phyloP scores from a whole-genome alignment of 2,797 vertebrate genomes.

The Sternarchorhynchus goeldii region DNA sequence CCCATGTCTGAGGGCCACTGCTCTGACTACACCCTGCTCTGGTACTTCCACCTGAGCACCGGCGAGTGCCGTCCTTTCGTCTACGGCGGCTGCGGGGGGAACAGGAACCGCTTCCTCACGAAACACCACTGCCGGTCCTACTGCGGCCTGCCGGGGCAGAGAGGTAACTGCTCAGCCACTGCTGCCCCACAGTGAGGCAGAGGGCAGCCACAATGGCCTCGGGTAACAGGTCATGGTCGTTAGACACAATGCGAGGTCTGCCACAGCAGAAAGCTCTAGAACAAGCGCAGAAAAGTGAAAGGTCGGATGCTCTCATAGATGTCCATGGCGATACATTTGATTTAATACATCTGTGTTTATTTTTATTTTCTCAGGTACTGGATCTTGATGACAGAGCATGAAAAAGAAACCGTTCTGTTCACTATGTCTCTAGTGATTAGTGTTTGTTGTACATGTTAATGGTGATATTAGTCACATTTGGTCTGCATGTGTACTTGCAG shows the following conservation, averaged over 20 bases:
- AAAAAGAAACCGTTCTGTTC: neutral
- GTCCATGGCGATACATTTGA: neutral
- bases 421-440: slow-evolving; percentile 25
- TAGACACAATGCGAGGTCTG: neutral
- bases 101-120: slow-evolving; percentile 79
- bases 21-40: slow-evolving; percentile 76
- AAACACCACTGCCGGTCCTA: slow-evolving; percentile 70
- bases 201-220: neutral
- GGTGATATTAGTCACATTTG: neutral
- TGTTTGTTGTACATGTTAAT: slow-evolving; percentile 44
- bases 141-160: slow-evolving; percentile 62
- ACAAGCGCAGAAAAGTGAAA: no score
- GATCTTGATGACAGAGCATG: slow-evolving; percentile 40
- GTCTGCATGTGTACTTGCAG: neutral
- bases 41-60: slow-evolving; percentile 80
- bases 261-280: neutral
- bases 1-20: slow-evolving; percentile 85
- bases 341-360: slow-evolving; percentile 18
- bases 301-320: no score
- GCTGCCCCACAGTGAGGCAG: neutral
- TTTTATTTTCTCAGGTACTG: slow-evolving; percentile 52
- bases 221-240: neutral
- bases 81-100: slow-evolving; percentile 85
- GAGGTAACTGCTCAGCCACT: slow-evolving; percentile 56
- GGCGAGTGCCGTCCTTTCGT: slow-evolving; percentile 83